Conservation (phyloP, 2,113 vertebrate species). For the Callithrix jacchus region DNA sequence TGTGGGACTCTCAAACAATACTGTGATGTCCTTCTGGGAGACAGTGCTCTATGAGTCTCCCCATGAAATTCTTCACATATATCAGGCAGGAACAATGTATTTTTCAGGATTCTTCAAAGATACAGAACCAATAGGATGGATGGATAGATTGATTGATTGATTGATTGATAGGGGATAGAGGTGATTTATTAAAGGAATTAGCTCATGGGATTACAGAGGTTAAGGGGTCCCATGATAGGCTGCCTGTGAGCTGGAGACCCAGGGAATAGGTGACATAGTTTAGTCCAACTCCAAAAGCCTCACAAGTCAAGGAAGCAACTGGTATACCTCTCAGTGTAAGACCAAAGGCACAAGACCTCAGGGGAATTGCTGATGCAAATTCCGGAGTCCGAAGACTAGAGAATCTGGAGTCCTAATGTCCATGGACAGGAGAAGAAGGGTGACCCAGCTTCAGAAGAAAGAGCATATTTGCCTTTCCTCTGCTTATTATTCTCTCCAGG, state of each 20-base stretch:
- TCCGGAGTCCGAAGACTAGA: not conserved
- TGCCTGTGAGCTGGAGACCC: not conserved
- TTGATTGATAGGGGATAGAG: not conserved
- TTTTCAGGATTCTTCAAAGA: not conserved
- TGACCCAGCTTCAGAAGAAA: not conserved
- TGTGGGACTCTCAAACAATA: not conserved
- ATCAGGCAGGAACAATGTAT: not conserved
- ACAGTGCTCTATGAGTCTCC: rapidly evolving
- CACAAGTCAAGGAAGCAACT: not conserved
- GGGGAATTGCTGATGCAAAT: not conserved
- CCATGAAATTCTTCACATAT: not conserved
- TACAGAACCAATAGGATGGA: not conserved
- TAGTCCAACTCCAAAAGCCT: not conserved
- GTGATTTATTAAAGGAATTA: not conserved
- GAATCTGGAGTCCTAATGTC: not conserved
- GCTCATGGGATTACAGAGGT: not conserved
- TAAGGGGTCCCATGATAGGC: not conserved
- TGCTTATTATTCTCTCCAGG: not conserved
- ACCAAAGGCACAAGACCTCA: not conserved
- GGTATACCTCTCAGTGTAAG: not conserved
- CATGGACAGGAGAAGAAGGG: not conserved
- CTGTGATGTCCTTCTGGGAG: not conserved
- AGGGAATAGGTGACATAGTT: not conserved
- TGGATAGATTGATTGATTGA: not conserved
- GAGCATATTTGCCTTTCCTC: not conserved